Percentiles rank a stretch among this genome's conserved stretches.
phyloP scores from a whole-genome alignment of 2,113 vertebrate genomes.

The Ploceus nigricollis region DNA sequence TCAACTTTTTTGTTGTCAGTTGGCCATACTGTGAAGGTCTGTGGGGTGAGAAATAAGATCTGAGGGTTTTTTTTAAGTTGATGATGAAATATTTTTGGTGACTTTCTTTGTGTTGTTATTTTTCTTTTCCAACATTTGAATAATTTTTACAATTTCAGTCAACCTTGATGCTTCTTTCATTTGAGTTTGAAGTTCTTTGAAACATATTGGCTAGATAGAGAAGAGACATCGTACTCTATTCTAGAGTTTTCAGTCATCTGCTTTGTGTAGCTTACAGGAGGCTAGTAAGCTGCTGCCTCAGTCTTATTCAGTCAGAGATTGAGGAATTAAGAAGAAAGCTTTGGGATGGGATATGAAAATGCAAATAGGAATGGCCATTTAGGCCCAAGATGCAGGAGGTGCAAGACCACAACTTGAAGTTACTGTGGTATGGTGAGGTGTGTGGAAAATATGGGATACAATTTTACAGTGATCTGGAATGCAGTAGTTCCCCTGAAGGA shows the following conservation, averaged over 20 bases:
- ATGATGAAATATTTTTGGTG: not conserved
- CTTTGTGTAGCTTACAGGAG: not conserved
- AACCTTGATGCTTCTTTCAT: not conserved
- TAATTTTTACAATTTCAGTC: not conserved
- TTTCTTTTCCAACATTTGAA: not conserved
- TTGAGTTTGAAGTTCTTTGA: not conserved
- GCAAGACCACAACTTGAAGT: fast-evolving
- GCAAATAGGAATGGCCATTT: not conserved
- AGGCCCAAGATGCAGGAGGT: not conserved
- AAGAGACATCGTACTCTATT: not conserved
- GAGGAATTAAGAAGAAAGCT: not conserved
- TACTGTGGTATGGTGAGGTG: not conserved
- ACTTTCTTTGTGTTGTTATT: not conserved
- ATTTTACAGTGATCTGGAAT: not conserved
- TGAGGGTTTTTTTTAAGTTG: not conserved
- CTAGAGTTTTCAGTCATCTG: not conserved
- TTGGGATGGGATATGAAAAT: not conserved
- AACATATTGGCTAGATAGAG: not conserved
- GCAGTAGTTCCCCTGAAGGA: not conserved
- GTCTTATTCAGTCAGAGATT: not conserved
- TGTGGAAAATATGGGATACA: not conserved
- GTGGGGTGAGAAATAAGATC: not conserved
- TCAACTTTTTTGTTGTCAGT: not conserved
- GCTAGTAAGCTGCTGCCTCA: not conserved
- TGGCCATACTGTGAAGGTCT: not conserved